Base-by-base conservation (phyloP, 1,140 invertebrate species). In the Zaprionus lachaisei region DNA sequence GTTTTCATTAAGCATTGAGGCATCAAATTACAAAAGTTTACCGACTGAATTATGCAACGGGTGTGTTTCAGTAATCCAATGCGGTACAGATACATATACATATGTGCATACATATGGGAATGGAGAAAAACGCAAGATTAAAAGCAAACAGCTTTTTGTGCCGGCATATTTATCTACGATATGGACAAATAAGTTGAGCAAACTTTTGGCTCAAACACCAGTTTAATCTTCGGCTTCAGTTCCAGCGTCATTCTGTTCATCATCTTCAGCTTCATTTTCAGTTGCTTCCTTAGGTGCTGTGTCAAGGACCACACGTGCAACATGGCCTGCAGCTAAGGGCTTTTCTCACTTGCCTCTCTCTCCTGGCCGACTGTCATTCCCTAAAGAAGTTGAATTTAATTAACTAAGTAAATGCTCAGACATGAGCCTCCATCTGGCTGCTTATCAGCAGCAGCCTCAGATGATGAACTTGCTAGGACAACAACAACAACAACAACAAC, bases 321-420 rank as follows among this genome's bases (percentile, higher is more conserved):
- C 62, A 31, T 38, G 37, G 34, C 61, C 44, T 54, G 68, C 57
- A 77, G 81, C 77, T 41, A 55, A 72, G 57, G 61, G 71, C 73
- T 77, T 80, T 61, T 61, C 31, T 80, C 67, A 65, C 55, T 64
- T 64, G 64, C 49, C 56, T 22, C 41, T 22, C 41, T 56, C 61
- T 57, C 44, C 20, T 20, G 47, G 2, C 20, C 47, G 11, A 14
- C 69, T 83, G 77, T 64, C 71, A 71, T 69, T 77, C 61, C 72
- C 70, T 62, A 56, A 89, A 90, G 80, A 86, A 86, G 83, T 84
- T 89, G 72, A 89, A 89, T 89, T 89, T 89, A 89, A 89, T 89
- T 89, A 89, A 89, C 84, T 89, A 90, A 89, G 84, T 89, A 89
- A 89, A 89, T 89, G 84, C 81, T 76, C 79, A 87, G 83, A 83